Conservation (phyloP, 2,113 vertebrate species). For the Charadrius vociferus region DNA sequence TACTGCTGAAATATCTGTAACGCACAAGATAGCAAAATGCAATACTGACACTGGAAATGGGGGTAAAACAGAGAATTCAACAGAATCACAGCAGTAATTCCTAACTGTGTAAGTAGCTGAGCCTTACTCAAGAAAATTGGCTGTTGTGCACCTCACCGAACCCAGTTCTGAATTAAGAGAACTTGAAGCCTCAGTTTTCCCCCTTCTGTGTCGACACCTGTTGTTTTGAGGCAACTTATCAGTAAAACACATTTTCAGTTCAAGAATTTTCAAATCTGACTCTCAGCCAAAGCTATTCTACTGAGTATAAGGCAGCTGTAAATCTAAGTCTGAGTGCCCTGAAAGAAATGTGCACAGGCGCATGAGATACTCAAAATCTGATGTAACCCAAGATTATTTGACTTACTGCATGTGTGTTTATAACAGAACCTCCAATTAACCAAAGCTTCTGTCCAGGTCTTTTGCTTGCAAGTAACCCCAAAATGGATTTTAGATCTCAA, state of each 20-base stretch:
- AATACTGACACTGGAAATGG: neutral
- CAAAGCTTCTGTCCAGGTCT: neutral
- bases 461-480: neutral
- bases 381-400: neutral
- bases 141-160: neutral
- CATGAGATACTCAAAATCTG: neutral
- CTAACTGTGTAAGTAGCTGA: neutral
- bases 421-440: neutral
- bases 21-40: neutral
- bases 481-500: neutral
- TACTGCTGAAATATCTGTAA: neutral
- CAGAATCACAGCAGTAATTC: neutral
- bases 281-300: neutral
- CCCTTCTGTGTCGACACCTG: neutral
- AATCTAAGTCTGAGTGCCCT: neutral
- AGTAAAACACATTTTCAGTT: neutral
- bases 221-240: conserved; percentile 12
- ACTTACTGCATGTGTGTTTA: neutral
- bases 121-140: neutral
- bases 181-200: neutral
- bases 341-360: neutral
- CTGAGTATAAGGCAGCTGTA: neutral
- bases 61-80: neutral
- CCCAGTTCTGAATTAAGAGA: neutral
- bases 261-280: neutral